Conservation (phyloP, 2,888 invertebrate species). For the Drosophila phalerata region DNA sequence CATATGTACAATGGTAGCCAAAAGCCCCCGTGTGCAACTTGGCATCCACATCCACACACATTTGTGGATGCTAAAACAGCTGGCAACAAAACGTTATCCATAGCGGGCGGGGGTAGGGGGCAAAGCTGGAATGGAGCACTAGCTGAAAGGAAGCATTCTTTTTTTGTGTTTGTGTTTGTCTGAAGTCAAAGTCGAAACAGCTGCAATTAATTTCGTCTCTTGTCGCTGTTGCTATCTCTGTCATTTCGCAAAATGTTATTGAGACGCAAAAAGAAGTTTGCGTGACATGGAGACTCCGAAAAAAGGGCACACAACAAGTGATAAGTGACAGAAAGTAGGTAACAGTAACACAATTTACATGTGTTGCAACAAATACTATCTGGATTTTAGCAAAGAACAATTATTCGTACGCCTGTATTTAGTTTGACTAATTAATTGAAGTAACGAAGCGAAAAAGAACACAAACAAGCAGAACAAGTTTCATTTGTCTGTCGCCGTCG, state of each 20-base stretch:
- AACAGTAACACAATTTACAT: slow-evolving; percentile 6
- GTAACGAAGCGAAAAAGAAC: slow-evolving; percentile 70
- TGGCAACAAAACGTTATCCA: slow-evolving; percentile 51
- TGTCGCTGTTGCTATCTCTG: neutral
- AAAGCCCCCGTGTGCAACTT: slow-evolving; percentile 38
- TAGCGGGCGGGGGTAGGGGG: slow-evolving; percentile 19
- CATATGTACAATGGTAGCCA: slow-evolving; percentile 15
- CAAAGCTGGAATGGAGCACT: slow-evolving; percentile 13
- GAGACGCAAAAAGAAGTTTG: slow-evolving; percentile 31
- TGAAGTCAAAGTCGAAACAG: slow-evolving; percentile 44
- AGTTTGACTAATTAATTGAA: slow-evolving; percentile 65
- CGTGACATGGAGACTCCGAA: slow-evolving; percentile 13
- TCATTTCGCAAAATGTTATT: slow-evolving; percentile 4
- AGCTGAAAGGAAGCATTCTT: slow-evolving; percentile 32
- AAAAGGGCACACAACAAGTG: slow-evolving; percentile 61
- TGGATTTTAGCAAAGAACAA: slow-evolving; percentile 26
- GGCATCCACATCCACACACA: slow-evolving; percentile 51
- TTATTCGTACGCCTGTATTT: slow-evolving; percentile 3
- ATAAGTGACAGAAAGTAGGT: slow-evolving; percentile 59
- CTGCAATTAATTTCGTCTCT: slow-evolving; percentile 56
- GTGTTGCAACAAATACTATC: slow-evolving; percentile 5
- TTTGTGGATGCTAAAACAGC: slow-evolving; percentile 70
- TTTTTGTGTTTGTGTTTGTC: slow-evolving; percentile 19
- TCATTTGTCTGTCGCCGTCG: slow-evolving; percentile 27
- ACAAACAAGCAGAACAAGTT: slow-evolving; percentile 67